Evolutionary conservation across 2,888 invertebrate genomes (phyloP), one percentile per base, ranked within the genome.

Genomic region (Euplagia quadripunctaria): DNA sequence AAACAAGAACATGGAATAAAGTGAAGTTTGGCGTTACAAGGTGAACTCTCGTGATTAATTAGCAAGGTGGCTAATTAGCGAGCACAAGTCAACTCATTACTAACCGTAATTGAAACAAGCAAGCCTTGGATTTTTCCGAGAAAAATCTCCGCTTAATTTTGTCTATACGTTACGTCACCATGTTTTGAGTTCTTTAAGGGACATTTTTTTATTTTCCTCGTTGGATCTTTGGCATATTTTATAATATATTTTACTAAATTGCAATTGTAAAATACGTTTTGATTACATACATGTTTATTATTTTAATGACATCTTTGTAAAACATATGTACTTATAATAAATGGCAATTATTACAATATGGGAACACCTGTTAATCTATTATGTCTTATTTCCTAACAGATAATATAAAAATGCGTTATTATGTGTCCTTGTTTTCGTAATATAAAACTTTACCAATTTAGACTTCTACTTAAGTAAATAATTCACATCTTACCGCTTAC

Each of bases 1-100:
- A 89, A 90, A 90, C 89, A 89, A 91, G 89, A 89, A 88, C 87
- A 87, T 88, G 85, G 86, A 87, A 88, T 88, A 90, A 89, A 90
- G 88, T 88, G 82, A 88, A 90, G 87, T 90, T 90, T 90, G 87
- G 83, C 87, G 86, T 85, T 86, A 90, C 92, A 90, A 92, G 91
- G 90, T 88, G 88, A 92, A 88, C 91, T 87, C 88, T 88, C 89
- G 91, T 92, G 92, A 94, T 93, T 95, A 95, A 95, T 95, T 95
- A 94, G 92, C 90, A 88, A 90, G 88, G 89, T 89, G 90, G 91
- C 94, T 95, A 94, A 95, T 95, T 95, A 94, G 92, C 87, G 89
- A 89, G 89, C 89, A 89, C 88, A 92, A 93, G 92, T 93, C 93
- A 90, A 91, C 93, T 94, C 94, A 94, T 94, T 95, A 94, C 92